Conservation (phyloP, 2,113 vertebrate genomes). For the Dasyornis broadbenti region DNA sequence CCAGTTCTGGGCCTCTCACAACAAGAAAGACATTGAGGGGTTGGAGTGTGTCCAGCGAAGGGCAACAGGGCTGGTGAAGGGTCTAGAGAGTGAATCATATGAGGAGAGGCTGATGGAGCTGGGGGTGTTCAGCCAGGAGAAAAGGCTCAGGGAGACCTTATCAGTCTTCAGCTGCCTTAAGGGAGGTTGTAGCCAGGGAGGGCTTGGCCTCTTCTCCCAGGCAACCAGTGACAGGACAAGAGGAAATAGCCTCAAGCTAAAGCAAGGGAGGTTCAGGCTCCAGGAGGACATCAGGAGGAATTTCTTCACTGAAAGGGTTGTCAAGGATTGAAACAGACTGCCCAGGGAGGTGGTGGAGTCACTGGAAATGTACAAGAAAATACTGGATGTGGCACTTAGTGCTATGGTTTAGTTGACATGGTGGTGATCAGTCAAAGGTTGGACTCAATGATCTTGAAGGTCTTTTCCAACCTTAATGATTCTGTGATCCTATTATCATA, state of each 20-base stretch:
- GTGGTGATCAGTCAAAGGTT: background rate
- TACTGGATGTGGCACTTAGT: background rate
- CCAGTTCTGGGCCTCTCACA: too few species aligned
- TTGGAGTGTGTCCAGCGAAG: too few species aligned
- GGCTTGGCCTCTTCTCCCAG: too few species aligned
- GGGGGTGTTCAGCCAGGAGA: too few species aligned
- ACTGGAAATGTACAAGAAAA: background rate
- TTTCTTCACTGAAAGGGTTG: background rate
- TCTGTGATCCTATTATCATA: background rate
- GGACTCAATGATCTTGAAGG: background rate
- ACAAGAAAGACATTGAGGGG: too few species aligned
- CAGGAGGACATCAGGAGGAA: background rate
- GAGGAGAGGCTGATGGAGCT: too few species aligned
- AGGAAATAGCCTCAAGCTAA: background rate
- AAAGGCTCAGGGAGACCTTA: too few species aligned
- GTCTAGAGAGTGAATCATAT: too few species aligned
- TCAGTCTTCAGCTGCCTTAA: too few species aligned
- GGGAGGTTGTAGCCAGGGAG: too few species aligned
- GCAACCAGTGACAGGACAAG: background rate
- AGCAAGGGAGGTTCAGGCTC: background rate
- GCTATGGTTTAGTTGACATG: background rate
- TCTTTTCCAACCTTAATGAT: background rate
- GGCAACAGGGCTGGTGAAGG: too few species aligned
- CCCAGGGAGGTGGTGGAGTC: background rate
- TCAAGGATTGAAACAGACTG: background rate